Evolutionary conservation across 2,113 vertebrate species (phyloP), one percentile per base, ranked within the genome.

Genomic region (Corythornis cristatus): DNA sequence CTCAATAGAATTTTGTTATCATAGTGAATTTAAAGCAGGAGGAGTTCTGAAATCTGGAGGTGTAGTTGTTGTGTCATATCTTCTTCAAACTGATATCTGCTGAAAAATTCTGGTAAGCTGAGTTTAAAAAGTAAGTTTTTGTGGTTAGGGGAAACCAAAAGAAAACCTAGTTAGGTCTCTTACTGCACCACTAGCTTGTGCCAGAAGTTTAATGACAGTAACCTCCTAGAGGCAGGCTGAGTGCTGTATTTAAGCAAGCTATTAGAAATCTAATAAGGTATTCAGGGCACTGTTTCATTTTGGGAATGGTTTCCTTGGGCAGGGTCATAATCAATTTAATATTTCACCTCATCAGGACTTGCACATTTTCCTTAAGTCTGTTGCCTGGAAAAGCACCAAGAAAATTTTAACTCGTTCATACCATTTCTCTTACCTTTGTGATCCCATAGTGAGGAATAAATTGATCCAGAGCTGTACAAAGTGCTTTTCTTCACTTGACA

Each of bases 41-140:
- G 15, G 50, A 82, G 28, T 50, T 87, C 79, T 88, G 78, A 83
- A 88, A 85, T 80, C 37, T 77, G 85, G 68, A 93, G 79, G 67
- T 85, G 93, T 89, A 43, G 75, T 66, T 95, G 79, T 96, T 95
- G 93, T 95, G 88, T 89, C 82, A 74, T 79, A 89, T 81, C 72
- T 77, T 12, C 75, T 76, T 65, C 25, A 60, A 51, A 82, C 56
- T 78, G 70, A 40, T 89, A 56, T 78, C 81, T 76, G 64, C 70
- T 86, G 60, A 93, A 93, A 91, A 83, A 83, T 65, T 68, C 62
- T 77, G 21, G 37, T 68, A 82, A 93, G 23, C 50, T 73, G 64
- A 88, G 31, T 43, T 88, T 88, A 40, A 66, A n/a, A 40, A 85
- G 26, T 79, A 83, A 83, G 60, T 53, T 64, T 73, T 51, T 86